These are phyloP conservation scores for Andricus curvator DNA, from an alignment of 2,888 invertebrate genomes.

Conservation along the genomic window DNA sequence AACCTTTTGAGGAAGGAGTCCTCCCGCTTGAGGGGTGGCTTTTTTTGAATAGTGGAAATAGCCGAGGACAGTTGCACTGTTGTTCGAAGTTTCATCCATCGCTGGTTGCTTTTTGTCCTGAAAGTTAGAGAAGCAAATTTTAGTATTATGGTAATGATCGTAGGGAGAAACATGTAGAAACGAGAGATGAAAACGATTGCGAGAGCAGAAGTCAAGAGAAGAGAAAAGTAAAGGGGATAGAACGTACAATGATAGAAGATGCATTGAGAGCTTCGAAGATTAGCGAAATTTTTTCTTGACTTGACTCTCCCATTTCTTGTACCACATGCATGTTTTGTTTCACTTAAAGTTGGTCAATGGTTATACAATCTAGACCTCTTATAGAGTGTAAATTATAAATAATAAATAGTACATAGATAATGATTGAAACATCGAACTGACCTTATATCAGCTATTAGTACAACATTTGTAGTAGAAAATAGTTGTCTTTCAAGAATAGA, in stretches of 20 bases:
- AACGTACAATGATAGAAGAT: constrained; percentile 7
- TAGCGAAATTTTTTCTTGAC: no score
- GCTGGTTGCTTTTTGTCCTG: constrained; percentile 95
- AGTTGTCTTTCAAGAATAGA: constrained; percentile 47
- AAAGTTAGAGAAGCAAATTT: constrained; percentile 56
- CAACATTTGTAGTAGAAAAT: constrained; percentile 42
- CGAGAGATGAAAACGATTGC: constrained; percentile 14
- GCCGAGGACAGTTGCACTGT: constrained; percentile 96
- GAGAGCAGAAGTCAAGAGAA: constrained; percentile 24
- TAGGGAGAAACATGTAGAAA: constrained; percentile 8
- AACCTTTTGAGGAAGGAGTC: constrained; percentile 96
- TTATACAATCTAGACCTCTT: neutral
- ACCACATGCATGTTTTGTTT: neutral
- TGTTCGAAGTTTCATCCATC: constrained; percentile 97
- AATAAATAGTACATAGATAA: neutral
- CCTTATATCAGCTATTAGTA: neutral
- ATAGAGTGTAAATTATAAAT: neutral
- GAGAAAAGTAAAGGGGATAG: constrained; percentile 18
- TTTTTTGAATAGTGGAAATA: constrained; percentile 88
- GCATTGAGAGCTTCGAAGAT: no score
- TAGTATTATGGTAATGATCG: neutral
- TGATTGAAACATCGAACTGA: neutral
- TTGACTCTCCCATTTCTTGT: no score
- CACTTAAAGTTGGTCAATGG: neutral
- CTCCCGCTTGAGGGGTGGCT: constrained; percentile 93